These are phyloP conservation scores for Zaprionus lachaisei DNA, from an alignment of 1,140 invertebrate species.

Conservation along the genomic window DNA sequence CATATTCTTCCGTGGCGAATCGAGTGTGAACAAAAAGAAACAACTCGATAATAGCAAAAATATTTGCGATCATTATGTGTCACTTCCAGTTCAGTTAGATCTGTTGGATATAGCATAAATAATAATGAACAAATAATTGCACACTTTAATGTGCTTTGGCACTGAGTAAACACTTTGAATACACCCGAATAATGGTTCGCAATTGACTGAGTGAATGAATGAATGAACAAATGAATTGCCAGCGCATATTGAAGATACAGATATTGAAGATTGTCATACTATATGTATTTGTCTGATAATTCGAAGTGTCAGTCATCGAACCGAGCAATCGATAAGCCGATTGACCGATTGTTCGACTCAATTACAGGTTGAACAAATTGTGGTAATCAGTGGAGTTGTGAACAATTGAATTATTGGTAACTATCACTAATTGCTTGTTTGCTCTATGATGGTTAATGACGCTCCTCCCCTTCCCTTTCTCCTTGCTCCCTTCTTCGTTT, in stretches of 20 bases:
- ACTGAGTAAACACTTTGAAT: constrained; percentile 46
- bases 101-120: constrained; percentile 16
- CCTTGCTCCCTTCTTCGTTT: background rate
- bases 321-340: constrained; percentile 23
- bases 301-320: constrained; percentile 73
- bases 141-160: constrained; percentile 68
- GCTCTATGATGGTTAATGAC: background rate
- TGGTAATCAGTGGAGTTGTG: background rate
- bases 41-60: constrained; percentile 3
- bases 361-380: constrained; percentile 1
- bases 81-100: constrained; percentile 30
- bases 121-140: constrained; percentile 64
- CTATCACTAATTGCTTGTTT: background rate
- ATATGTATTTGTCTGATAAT: constrained; percentile 8
- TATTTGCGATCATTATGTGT: constrained; percentile 21
- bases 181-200: constrained; percentile 26
- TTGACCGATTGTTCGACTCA: constrained; percentile 16
- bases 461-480: background rate
- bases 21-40: background rate
- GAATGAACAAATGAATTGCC: background rate
- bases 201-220: constrained; percentile 34
- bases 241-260: constrained; percentile 31
- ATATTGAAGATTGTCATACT: background rate
- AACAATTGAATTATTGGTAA: constrained; percentile 3
- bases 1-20: background rate